A percentile compares a stretch with the other conserved stretches of the same genome.
Evolutionary conservation across 2,888 invertebrate genomes (phyloP).

Genomic region (Sinotaia quadrata): DNA sequence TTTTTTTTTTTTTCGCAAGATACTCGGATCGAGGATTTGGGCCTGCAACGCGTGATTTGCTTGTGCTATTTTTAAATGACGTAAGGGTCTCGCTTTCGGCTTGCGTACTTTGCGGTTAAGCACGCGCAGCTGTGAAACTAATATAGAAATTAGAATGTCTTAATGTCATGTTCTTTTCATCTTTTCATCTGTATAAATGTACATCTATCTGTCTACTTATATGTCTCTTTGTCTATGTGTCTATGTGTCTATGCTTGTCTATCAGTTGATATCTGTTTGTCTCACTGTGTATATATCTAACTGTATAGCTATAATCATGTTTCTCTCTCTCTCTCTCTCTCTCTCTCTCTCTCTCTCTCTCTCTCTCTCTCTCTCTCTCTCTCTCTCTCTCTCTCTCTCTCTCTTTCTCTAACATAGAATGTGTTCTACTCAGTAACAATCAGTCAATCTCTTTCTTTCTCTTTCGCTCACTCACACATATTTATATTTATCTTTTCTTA

Average conservation of each 20-base stretch:
- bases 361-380: constrained; percentile 3
- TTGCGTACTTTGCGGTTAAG: no score
- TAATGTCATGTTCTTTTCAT: no score
- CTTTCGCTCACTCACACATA: not conserved
- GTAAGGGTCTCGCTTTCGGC: no score
- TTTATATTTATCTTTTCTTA: not conserved
- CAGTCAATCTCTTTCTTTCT: not conserved
- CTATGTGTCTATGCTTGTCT: not conserved
- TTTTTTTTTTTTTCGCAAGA: no score
- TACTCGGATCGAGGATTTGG: no score
- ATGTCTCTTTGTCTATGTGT: not conserved
- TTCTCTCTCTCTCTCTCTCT: not conserved
- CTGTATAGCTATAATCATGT: not conserved
- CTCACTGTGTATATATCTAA: not conserved
- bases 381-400: not conserved
- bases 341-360: constrained; percentile 11
- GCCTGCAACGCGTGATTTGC: no score
- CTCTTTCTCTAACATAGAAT: not conserved
- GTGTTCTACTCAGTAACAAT: not conserved
- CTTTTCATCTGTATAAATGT: no score
- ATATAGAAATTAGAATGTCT: no score
- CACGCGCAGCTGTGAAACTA: no score
- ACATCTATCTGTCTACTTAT: no score
- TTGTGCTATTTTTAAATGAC: no score
- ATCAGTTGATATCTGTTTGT: not conserved